phyloP scores from a whole-genome alignment of 2,113 vertebrate genomes.

The Centrocercus urophasianus region DNA sequence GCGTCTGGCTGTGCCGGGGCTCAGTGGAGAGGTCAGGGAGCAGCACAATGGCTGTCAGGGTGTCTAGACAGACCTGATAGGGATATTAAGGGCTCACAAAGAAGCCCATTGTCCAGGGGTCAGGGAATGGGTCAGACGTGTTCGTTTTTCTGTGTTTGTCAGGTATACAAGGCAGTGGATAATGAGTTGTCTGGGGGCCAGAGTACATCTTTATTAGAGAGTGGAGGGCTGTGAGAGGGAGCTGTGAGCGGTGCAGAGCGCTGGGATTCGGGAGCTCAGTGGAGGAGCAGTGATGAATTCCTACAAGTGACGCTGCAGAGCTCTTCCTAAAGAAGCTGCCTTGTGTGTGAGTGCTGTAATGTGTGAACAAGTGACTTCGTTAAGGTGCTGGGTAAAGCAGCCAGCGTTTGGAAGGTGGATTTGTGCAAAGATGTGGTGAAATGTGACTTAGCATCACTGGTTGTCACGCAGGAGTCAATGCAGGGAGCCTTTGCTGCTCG shows the following conservation, averaged over 20 bases:
- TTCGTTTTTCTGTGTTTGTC: conserved; percentile 18
- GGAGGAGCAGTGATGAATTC: not conserved
- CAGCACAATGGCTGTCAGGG: conserved; percentile 72
- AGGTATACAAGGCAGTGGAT: conserved; percentile 61
- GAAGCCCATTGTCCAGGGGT: conserved; percentile 75
- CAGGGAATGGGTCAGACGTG: conserved; percentile 75
- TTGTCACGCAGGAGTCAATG: not conserved
- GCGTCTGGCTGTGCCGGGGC: not conserved
- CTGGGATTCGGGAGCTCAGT: too few species aligned
- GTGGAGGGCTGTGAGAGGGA: not conserved
- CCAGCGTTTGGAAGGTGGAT: not conserved
- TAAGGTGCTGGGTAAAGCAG: not conserved
- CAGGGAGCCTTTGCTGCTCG: too few species aligned
- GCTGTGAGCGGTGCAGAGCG: too few species aligned
- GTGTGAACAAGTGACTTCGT: not conserved
- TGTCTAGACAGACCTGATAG: conserved; percentile 84
- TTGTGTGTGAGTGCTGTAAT: not conserved
- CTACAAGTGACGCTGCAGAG: not conserved
- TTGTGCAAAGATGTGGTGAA: not conserved
- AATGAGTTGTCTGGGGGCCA: not conserved
- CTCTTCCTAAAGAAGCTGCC: not conserved
- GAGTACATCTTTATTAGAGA: conserved; percentile 15
- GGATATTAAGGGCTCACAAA: conserved; percentile 80
- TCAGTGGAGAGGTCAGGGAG: conserved; percentile 61
- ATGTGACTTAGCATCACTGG: not conserved